These are phyloP conservation scores for Rhodinocichla rosea DNA, from an alignment of 2,113 vertebrate species.

Conservation along the genomic window DNA sequence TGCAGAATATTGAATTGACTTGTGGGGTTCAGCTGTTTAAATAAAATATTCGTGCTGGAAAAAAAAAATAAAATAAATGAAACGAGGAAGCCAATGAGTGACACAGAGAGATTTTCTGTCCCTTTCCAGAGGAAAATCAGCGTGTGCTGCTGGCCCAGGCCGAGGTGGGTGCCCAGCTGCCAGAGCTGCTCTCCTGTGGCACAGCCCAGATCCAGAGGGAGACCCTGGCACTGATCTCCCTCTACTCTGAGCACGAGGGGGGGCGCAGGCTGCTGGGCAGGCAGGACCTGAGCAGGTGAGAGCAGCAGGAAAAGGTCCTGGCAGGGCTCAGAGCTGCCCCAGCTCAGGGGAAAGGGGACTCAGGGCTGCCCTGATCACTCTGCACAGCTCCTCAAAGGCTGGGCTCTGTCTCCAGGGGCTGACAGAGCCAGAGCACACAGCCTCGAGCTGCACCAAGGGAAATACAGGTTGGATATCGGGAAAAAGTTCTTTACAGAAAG, in stretches of 20 bases:
- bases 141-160: slow-evolving; percentile 72
- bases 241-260: slow-evolving; percentile 63
- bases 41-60: not conserved
- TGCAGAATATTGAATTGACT: not conserved
- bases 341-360: not conserved
- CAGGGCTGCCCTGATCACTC: not conserved
- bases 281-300: slow-evolving; percentile 78
- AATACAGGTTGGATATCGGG: not conserved
- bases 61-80: not conserved
- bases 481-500: not conserved
- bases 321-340: not conserved
- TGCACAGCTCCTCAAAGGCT: no score
- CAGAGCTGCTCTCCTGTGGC: slow-evolving; percentile 69
- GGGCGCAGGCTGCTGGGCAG: slow-evolving; percentile 72
- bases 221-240: slow-evolving; percentile 75
- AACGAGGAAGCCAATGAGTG: rapidly evolving
- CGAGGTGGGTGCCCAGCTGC: slow-evolving; percentile 50
- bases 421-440: not conserved
- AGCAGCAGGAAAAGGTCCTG: rapidly evolving
- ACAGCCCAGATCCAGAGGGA: slow-evolving; percentile 55
- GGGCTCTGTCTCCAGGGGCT: not conserved
- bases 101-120: not conserved
- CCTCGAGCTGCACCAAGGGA: not conserved
- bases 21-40: not conserved
- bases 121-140: slow-evolving; percentile 85